phyloP scores from a whole-genome alignment of 2,797 vertebrate species.

The Pyrocephalus nanus region DNA sequence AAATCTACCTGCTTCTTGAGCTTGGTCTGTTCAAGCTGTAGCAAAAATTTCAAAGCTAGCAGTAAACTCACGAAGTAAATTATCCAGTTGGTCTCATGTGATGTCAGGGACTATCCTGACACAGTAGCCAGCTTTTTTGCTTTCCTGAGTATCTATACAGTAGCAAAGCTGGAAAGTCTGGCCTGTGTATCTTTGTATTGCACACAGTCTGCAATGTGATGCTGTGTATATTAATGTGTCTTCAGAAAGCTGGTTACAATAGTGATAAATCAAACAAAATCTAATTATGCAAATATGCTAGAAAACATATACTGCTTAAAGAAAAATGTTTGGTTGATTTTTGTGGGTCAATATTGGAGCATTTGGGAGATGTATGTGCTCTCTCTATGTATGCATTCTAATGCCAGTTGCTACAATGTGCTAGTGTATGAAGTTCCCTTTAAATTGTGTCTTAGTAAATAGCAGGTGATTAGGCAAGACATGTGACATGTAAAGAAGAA shows the following conservation, averaged over 20 bases:
- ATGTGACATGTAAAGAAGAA: neutral
- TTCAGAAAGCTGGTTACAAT: neutral
- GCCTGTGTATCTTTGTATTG: neutral
- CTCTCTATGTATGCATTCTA: fast-evolving
- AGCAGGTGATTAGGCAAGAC: neutral
- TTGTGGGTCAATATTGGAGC: neutral
- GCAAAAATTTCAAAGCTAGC: neutral
- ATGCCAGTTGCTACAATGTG: neutral
- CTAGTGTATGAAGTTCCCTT: neutral
- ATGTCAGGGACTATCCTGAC: neutral
- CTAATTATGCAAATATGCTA: neutral
- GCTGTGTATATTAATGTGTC: neutral
- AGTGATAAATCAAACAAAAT: neutral
- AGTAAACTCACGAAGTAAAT: neutral
- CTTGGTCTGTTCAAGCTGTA: neutral
- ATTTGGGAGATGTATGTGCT: neutral
- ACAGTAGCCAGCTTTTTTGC: neutral
- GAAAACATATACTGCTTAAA: neutral
- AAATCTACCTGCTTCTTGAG: neutral
- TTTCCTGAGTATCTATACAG: neutral
- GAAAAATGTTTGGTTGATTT: neutral
- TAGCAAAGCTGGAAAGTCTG: neutral
- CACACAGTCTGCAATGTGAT: neutral
- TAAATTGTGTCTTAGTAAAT: neutral
- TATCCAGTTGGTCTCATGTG: neutral